A percentile compares a stretch with the other conserved stretches of the same genome.
Evolutionary conservation across 92 coral and sea anemone species (phyloP).

Genomic region (Bergia sp.): DNA sequence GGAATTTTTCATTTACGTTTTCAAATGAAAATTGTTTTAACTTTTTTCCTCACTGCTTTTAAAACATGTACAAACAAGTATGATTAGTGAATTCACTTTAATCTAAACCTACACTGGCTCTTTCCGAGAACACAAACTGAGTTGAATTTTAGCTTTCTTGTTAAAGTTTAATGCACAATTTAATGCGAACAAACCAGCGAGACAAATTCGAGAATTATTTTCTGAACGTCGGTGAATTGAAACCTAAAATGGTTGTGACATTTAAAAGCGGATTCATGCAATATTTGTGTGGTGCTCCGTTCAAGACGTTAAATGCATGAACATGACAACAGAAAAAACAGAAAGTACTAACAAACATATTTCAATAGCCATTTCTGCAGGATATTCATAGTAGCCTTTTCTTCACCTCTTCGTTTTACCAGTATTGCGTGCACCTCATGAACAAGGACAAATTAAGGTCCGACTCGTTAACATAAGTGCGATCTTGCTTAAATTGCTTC

Average conservation of each 20-base stretch:
- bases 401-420: slow-evolving; percentile 13
- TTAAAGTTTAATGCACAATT: background rate
- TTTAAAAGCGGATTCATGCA: background rate
- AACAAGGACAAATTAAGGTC: background rate
- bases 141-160: background rate
- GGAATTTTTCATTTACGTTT: background rate
- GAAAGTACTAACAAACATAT: slow-evolving; percentile 34
- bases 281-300: background rate
- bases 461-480: background rate
- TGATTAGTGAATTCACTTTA: background rate
- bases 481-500: background rate
- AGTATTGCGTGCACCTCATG: slow-evolving; percentile 13
- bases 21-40: too few species aligned
- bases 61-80: background rate
- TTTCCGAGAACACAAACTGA: background rate
- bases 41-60: background rate
- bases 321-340: background rate
- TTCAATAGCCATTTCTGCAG: slow-evolving; percentile 11
- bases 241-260: background rate
- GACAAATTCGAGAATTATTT: too few species aligned
- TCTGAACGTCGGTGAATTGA: background rate
- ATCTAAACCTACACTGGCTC: background rate
- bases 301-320: background rate
- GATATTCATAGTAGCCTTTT: background rate
- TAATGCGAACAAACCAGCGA: background rate